Evolutionary conservation across 2,888 invertebrate genomes (phyloP).

Genomic region (Drosophila subquinaria): DNA sequence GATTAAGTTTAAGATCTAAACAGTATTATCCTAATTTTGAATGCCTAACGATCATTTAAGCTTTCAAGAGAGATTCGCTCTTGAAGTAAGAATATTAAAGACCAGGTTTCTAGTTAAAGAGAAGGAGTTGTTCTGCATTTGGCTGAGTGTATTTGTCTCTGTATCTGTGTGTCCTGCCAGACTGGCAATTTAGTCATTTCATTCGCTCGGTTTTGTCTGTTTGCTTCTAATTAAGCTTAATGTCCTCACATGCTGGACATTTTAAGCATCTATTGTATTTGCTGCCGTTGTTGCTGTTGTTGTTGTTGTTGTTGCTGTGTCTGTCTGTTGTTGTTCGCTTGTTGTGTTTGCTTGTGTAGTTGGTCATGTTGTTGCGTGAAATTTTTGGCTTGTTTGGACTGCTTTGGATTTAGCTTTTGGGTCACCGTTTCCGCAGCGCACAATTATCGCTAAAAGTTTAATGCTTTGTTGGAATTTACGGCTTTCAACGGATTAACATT

Average conservation of each 20-base stretch:
- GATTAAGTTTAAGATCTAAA: no score
- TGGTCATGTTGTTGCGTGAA: slow-evolving; percentile 52
- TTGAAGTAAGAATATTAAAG: no score
- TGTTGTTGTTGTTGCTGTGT: slow-evolving; percentile 17
- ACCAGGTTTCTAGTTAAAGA: no score
- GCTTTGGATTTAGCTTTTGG: slow-evolving; percentile 31
- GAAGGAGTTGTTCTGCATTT: no score
- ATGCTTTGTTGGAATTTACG: slow-evolving; percentile 11
- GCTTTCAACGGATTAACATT: slow-evolving; percentile 16
- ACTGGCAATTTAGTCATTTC: slow-evolving; percentile 52
- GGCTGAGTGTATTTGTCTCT: neutral
- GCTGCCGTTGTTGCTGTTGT: slow-evolving; percentile 15
- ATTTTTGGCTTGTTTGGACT: slow-evolving; percentile 53
- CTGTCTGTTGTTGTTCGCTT: slow-evolving; percentile 22
- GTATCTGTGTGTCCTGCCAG: neutral
- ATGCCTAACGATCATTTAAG: no score
- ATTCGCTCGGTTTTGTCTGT: slow-evolving; percentile 58
- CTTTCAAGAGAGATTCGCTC: no score
- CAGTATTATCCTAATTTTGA: no score
- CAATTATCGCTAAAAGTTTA: slow-evolving; percentile 33
- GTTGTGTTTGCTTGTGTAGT: slow-evolving; percentile 26
- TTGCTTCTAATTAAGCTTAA: slow-evolving; percentile 70
- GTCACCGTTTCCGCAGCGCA: slow-evolving; percentile 19
- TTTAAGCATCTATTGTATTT: slow-evolving; percentile 46
- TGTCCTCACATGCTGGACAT: slow-evolving; percentile 59